A percentile compares a stretch with the other conserved stretches of the same genome.
These are phyloP conservation scores for Dryas iulia DNA, from an alignment of 1,140 invertebrate genomes.

Conservation along the genomic window DNA sequence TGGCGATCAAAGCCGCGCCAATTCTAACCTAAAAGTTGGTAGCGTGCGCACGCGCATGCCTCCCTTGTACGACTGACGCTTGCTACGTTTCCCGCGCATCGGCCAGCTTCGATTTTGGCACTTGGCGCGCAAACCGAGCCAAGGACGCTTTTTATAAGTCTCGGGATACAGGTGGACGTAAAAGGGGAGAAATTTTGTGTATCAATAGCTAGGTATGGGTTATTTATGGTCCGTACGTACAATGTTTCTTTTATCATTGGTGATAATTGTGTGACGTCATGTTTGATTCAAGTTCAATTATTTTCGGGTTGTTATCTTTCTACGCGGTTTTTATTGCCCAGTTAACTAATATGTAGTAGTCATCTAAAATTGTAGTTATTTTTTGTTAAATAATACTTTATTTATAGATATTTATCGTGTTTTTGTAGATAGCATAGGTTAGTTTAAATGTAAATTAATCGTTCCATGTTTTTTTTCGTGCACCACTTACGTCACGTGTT, in stretches of 20 bases:
- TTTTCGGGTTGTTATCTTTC: not conserved
- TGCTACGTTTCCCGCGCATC: slow-evolving; percentile 71
- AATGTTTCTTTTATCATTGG: not conserved
- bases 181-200: slow-evolving; percentile 42
- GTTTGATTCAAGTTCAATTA: not conserved
- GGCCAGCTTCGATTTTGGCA: slow-evolving; percentile 70
- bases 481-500: not conserved
- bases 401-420: not conserved
- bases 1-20: slow-evolving; percentile 71
- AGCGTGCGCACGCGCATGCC: slow-evolving; percentile 61
- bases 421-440: not conserved
- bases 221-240: not conserved
- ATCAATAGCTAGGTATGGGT: slow-evolving; percentile 2
- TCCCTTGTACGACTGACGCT: slow-evolving; percentile 63
- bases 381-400: not conserved
- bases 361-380: not conserved
- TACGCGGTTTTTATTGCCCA: not conserved
- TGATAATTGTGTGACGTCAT: not conserved
- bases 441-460: not conserved
- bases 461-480: not conserved
- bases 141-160: slow-evolving; percentile 74
- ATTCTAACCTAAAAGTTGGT: slow-evolving; percentile 73
- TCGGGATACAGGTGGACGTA: slow-evolving; percentile 67
- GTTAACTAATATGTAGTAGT: not conserved
- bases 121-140: slow-evolving; percentile 73